These are phyloP conservation scores for Prenolepis imparis DNA, from an alignment of 2,888 invertebrate genomes.

Conservation along the genomic window DNA sequence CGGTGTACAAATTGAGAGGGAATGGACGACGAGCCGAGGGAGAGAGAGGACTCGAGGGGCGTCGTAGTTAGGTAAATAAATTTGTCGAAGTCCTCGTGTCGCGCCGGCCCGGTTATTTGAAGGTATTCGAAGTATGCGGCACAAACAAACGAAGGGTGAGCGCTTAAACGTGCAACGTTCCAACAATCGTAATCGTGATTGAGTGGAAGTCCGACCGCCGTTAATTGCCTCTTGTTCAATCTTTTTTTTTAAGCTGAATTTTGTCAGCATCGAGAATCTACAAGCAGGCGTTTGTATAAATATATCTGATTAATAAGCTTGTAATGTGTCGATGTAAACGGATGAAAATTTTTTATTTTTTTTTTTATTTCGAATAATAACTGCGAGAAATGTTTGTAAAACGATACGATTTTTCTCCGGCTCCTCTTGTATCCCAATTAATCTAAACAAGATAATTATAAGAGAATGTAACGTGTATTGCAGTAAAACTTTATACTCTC, in stretches of 20 bases:
- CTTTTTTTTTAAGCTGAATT: slow-evolving; percentile 1
- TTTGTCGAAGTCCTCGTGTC: slow-evolving; percentile 75
- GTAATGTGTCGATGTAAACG: background rate
- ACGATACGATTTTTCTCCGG: background rate
- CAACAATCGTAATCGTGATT: slow-evolving; percentile 50
- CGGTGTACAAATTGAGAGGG: slow-evolving; percentile 64
- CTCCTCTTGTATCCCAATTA: slow-evolving; percentile 1
- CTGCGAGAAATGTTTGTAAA: background rate
- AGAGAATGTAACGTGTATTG: slow-evolving; percentile 23
- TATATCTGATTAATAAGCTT: background rate
- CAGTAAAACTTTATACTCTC: slow-evolving; percentile 39
- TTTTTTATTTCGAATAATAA: background rate
- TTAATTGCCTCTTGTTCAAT: slow-evolving; percentile 38
- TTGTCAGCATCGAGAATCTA: background rate
- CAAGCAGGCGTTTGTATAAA: background rate
- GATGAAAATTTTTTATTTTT: background rate
- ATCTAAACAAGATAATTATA: slow-evolving; percentile 36
- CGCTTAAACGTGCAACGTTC: slow-evolving; percentile 60
- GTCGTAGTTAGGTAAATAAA: slow-evolving; percentile 72
- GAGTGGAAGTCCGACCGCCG: slow-evolving; percentile 19
- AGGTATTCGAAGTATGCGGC: slow-evolving; percentile 71
- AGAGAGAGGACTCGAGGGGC: slow-evolving; percentile 17
- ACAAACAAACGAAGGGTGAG: slow-evolving; percentile 64
- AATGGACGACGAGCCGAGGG: slow-evolving; percentile 2
- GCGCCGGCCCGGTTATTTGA: slow-evolving; percentile 67